Evolutionary conservation across 2,797 vertebrate genomes (phyloP).

Genomic region (Acanthis flammea): DNA sequence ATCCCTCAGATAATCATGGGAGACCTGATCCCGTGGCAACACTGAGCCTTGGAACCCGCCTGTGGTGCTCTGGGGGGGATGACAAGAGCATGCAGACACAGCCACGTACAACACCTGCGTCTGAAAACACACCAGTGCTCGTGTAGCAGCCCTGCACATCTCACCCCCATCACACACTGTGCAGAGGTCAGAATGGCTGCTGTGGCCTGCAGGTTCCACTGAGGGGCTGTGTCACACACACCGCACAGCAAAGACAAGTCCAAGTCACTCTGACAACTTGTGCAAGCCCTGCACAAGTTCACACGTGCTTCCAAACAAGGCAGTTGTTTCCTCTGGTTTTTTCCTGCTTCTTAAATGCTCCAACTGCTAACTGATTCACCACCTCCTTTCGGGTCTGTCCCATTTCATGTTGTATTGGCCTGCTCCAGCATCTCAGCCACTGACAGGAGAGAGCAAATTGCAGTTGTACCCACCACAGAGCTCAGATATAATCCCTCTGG

Average conservation of each 20-base stretch:
- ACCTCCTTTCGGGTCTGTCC: not conserved
- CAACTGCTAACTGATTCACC: not conserved
- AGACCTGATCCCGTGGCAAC: slow-evolving; percentile 78
- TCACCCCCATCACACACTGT: accelerated
- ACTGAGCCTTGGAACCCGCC: slow-evolving; percentile 73
- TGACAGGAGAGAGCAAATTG: not conserved
- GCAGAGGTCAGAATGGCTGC: accelerated
- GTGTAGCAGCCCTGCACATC: not conserved
- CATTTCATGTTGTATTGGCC: accelerated
- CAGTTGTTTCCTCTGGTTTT: not conserved
- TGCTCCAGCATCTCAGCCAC: not conserved
- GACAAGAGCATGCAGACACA: not conserved
- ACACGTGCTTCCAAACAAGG: accelerated
- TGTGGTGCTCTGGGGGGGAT: not conserved
- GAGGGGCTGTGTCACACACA: accelerated
- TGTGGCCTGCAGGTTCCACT: accelerated
- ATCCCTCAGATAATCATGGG: slow-evolving; percentile 84
- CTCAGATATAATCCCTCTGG: not conserved
- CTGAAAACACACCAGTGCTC: not conserved
- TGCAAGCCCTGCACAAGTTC: accelerated
- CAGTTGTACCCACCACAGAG: not conserved
- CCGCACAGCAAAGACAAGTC: accelerated
- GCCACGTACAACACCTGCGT: accelerated
- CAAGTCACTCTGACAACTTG: not conserved
- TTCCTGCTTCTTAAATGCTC: not conserved